phyloP scores from a whole-genome alignment of 2,888 invertebrate genomes.

The Frankliniella fusca region DNA sequence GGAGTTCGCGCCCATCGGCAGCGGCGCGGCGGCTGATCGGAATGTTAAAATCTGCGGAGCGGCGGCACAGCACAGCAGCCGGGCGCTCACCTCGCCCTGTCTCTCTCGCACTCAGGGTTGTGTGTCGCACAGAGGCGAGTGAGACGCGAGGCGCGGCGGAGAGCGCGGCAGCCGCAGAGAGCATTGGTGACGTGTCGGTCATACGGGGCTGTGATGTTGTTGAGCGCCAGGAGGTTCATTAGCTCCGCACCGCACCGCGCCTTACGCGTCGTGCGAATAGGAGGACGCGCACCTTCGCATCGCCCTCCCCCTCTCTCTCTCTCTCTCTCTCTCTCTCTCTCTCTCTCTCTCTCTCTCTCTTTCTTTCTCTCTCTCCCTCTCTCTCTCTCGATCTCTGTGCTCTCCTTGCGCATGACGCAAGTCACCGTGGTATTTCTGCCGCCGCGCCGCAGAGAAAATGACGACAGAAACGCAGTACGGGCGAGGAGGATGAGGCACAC shows the following conservation, averaged over 20 bases:
- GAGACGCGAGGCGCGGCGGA: too few relatives aligned
- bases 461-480: too few relatives aligned
- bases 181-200: conserved; percentile 1
- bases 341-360: too few relatives aligned
- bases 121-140: too few relatives aligned
- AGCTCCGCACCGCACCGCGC: neutral
- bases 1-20: conserved; percentile 4
- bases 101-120: too few relatives aligned
- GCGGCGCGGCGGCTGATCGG: neutral
- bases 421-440: too few relatives aligned
- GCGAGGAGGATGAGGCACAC: too few relatives aligned
- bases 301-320: neutral
- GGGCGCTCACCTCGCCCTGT: too few relatives aligned
- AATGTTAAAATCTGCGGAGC: conserved; percentile 3
- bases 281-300: too few relatives aligned
- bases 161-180: neutral
- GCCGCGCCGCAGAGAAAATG: too few relatives aligned
- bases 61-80: neutral
- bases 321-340: neutral
- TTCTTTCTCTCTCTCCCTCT: neutral
- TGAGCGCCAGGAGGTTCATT: neutral
- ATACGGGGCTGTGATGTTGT: conserved; percentile 12
- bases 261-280: neutral
- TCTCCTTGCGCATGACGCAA: too few relatives aligned
- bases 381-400: too few relatives aligned